Base-by-base conservation (phyloP, 2,113 vertebrate genomes). In the Cardinalis cardinalis region DNA sequence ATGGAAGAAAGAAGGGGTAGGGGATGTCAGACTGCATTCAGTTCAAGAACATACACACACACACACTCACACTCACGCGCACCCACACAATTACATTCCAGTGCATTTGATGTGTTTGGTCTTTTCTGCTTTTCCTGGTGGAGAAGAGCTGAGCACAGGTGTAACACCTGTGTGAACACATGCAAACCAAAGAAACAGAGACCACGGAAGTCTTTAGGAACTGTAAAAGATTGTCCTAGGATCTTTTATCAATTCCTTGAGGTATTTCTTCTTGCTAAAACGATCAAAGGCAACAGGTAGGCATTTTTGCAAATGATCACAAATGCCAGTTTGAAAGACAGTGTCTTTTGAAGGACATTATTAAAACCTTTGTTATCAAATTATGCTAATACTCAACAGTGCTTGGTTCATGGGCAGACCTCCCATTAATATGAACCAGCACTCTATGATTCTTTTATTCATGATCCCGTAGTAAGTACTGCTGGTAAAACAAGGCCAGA, bases 31-130 rank as follows among this genome's bases (percentile, higher is more conserved):
- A 81, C 85, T 92, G 94, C 95, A 92, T 89, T 95, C 94, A 90
- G 84, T 75, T 93, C 84, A 90, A 92, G 74, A 92, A 71, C 61
- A 93, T 71, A 70, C 29, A 48, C 24, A 1, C 60, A 18, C 19
- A 15, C n/a, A n/a, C n/a, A 4, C 43, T 4, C 44, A 38, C 19
- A 15, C n/a, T 2, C 41, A 12, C 10, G 1, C 23, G 5, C 65
- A 43, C 40, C 10, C 63, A 91, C 65, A 89, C 66, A 79, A 76
- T 90, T 96, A 95, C 93, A 96, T 96, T 96, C 95, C 94, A 96
- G 95, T 93, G 95, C 94, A 95, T 96, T 95, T 93, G 93, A 94
- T 96, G 94, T 97, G 91, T 94, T 95, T 96, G 89, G 94, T 94
- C 95, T 96, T 93, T 95, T 95, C 90, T 96, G 93, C 92, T 92